A percentile compares a stretch with the other conserved stretches of the same genome.
phyloP scores from a whole-genome alignment of 2,797 vertebrate species.

The Heterohyrax brucei region DNA sequence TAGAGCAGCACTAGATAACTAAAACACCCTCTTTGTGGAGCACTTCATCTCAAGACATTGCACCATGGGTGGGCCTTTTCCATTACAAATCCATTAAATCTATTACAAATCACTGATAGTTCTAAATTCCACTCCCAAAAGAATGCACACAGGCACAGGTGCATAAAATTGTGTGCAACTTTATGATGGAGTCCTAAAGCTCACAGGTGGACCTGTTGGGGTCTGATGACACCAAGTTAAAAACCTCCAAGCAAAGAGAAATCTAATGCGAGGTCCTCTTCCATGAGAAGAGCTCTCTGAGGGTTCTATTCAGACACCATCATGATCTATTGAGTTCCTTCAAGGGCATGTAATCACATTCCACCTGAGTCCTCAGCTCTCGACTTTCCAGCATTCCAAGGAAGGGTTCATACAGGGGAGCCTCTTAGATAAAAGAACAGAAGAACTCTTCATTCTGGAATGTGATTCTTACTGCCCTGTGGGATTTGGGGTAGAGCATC shows the following conservation, averaged over 20 bases:
- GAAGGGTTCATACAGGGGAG: slow-evolving; percentile 46
- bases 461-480: slow-evolving; percentile 58
- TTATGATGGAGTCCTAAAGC: not conserved
- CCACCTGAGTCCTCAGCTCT: slow-evolving; percentile 36
- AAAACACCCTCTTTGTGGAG: too few species aligned
- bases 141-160: not conserved
- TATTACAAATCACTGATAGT: slow-evolving; percentile 2
- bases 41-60: not conserved
- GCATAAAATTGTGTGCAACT: not conserved
- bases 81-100: not conserved
- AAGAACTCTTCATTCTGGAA: slow-evolving; percentile 71
- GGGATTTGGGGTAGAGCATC: slow-evolving; percentile 68
- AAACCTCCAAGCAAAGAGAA: slow-evolving; percentile 17
- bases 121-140: not conserved
- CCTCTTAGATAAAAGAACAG: slow-evolving; percentile 75
- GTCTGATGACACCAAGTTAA: slow-evolving; percentile 28
- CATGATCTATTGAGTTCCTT: not conserved
- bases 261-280: not conserved
- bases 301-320: slow-evolving; percentile 27
- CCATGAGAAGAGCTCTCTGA: not conserved
- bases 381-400: slow-evolving; percentile 75
- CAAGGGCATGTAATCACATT: slow-evolving; percentile 49
- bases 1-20: too few species aligned
- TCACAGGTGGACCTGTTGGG: not conserved
- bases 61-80: not conserved